Evolutionary conservation across 1,140 invertebrate genomes (phyloP).

Genomic region (Zophobas morio): DNA sequence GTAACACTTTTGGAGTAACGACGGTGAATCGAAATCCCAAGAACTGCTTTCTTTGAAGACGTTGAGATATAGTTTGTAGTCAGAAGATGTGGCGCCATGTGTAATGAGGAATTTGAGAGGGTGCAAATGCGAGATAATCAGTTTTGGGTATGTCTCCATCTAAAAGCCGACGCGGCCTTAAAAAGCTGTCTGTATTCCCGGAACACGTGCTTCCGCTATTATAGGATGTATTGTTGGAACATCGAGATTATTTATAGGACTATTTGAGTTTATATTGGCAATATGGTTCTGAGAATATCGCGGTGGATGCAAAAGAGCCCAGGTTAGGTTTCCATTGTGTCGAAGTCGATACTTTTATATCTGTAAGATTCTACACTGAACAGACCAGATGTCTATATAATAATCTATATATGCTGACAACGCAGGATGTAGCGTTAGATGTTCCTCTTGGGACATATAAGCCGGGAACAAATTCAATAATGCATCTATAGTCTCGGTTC

Average conservation of each 20-base stretch:
- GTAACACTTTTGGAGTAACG: too few relatives aligned
- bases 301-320: slow-evolving; percentile 53
- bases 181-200: slow-evolving; percentile 43
- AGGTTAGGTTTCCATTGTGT: slow-evolving; percentile 54
- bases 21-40: too few relatives aligned
- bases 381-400: slow-evolving; percentile 69
- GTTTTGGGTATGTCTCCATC: slow-evolving; percentile 31
- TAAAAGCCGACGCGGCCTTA: slow-evolving; percentile 16
- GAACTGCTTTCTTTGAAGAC: too few relatives aligned
- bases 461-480: slow-evolving; percentile 68
- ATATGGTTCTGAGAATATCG: slow-evolving; percentile 56
- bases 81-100: neutral
- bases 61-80: neutral
- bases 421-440: slow-evolving; percentile 64
- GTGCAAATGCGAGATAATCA: slow-evolving; percentile 41
- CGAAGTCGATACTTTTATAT: slow-evolving; percentile 65
- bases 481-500: slow-evolving; percentile 63
- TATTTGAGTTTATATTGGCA: slow-evolving; percentile 55
- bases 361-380: slow-evolving; percentile 65
- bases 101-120: slow-evolving; percentile 14
- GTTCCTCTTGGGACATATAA: slow-evolving; percentile 65
- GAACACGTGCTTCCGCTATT: slow-evolving; percentile 52
- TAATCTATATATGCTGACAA: slow-evolving; percentile 70
- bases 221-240: slow-evolving; percentile 51
- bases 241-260: slow-evolving; percentile 56